Conservation (phyloP, 2,888 invertebrate species). For the Ditula angustiorana region DNA sequence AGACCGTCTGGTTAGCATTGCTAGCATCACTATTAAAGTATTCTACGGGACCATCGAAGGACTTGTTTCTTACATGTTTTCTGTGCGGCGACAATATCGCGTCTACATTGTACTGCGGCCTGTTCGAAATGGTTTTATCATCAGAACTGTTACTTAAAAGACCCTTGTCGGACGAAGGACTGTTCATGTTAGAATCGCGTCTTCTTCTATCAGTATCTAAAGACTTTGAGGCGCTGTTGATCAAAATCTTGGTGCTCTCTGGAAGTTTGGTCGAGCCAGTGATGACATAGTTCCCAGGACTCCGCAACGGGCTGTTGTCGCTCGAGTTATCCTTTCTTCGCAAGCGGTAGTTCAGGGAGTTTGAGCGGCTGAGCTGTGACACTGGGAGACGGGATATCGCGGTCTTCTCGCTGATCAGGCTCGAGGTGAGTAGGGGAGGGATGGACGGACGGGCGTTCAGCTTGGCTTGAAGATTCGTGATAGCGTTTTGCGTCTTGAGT, state of each 20-base stretch:
- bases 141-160: slow-evolving; percentile 76
- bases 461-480: slow-evolving; percentile 86
- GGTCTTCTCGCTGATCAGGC: slow-evolving; percentile 77
- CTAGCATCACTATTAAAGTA: slow-evolving; percentile 70
- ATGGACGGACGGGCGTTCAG: slow-evolving; percentile 70
- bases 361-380: slow-evolving; percentile 77
- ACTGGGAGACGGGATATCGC: slow-evolving; percentile 76
- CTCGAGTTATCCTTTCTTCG: slow-evolving; percentile 70
- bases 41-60: slow-evolving; percentile 77
- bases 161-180: slow-evolving; percentile 70
- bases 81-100: slow-evolving; percentile 74
- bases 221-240: slow-evolving; percentile 73
- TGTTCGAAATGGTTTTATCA: slow-evolving; percentile 76
- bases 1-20: slow-evolving; percentile 69
- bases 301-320: slow-evolving; percentile 76
- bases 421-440: slow-evolving; percentile 73
- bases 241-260: slow-evolving; percentile 64
- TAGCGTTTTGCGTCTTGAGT: slow-evolving; percentile 86
- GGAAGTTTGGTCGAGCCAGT: slow-evolving; percentile 75
- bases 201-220: slow-evolving; percentile 67
- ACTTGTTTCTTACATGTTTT: slow-evolving; percentile 83
- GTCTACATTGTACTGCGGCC: slow-evolving; percentile 71
- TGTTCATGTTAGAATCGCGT: slow-evolving; percentile 76
- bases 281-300: slow-evolving; percentile 79
- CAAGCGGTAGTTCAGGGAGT: slow-evolving; percentile 79